Evolutionary conservation across 2,113 vertebrate species (phyloP), one percentile per base, ranked within the genome.

Genomic region (Oryzias melastigma): DNA sequence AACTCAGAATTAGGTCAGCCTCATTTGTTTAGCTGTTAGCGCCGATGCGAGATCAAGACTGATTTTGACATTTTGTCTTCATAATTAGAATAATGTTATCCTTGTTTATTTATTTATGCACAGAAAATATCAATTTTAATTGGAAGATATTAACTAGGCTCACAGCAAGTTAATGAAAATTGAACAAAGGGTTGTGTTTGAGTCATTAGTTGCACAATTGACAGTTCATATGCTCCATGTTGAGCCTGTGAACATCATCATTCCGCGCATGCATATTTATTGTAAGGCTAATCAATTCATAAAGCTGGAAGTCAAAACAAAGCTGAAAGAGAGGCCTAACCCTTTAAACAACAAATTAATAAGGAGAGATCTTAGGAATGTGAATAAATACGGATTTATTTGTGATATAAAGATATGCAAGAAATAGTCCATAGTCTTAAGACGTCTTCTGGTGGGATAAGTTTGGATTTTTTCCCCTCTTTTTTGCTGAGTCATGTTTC

Each of bases 131-230:
- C 61, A 57, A 77, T 66, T 73, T 80, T 81, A 87, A 85, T 81
- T 83, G 73, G 62, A 60, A 76, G 50, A 43, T 68, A 89, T 89
- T 85, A 77, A 87, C 84, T 88, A 79, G 59, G 52, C 17, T 2
- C 62, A 57, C 56, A 67, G 65, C 65, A 82, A 83, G 84, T 89
- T 78, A 81, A 84, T 84, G 52, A 68, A 50, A 77, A 85, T 62
- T 80, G 73, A 87, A 88, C 80, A 83, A 79, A 81, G 73, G 84
- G 87, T 83, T 77, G 84, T 75, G 80, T 87, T 86, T 76, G 71
- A 75, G 80, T 84, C 86, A 88, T 90, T 89, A 88, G 81, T 84
- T 75, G 73, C 51, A 68, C 83, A 85, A 82, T 77, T 85, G 84
- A 77, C 77, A 86, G 87, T 87, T 89, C 78, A 81, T 79, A 82